Conservation (phyloP, 2,797 vertebrate genomes). For the Mycteria americana region DNA sequence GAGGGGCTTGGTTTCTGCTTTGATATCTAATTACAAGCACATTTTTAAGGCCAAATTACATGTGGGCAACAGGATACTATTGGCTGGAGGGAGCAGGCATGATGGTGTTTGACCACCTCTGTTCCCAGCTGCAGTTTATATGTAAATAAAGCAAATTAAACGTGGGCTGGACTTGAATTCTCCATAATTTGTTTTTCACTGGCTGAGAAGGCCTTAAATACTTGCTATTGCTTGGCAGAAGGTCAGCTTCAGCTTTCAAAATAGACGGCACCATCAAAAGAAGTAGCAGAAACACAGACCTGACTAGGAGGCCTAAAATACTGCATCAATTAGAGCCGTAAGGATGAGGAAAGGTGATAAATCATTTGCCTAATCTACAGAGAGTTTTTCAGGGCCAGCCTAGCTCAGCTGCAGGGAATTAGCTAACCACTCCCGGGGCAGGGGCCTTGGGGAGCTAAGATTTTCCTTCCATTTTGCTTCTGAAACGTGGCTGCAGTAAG, state of each 20-base stretch:
- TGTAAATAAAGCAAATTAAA: constrained; percentile 5
- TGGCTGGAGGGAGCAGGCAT: background rate
- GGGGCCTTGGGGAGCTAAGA: background rate
- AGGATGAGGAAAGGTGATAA: background rate
- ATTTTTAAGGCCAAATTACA: background rate
- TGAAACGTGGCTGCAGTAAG: background rate
- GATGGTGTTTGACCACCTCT: background rate
- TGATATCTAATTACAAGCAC: background rate
- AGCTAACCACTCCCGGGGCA: background rate
- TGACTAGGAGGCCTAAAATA: background rate
- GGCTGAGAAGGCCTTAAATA: background rate
- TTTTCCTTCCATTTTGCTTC: background rate
- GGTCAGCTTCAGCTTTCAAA: background rate
- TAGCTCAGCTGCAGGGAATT: background rate
- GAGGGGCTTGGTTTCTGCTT: background rate
- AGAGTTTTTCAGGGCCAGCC: background rate
- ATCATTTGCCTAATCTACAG: background rate
- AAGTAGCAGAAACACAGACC: background rate
- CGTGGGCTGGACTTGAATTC: background rate
- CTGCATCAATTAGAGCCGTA: background rate
- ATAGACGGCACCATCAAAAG: background rate
- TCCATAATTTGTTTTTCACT: background rate
- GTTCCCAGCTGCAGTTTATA: background rate
- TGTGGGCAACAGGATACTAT: background rate
- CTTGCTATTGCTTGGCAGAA: background rate